phyloP scores from a whole-genome alignment of 2,888 invertebrate species.

The Blastobasis adustella region DNA sequence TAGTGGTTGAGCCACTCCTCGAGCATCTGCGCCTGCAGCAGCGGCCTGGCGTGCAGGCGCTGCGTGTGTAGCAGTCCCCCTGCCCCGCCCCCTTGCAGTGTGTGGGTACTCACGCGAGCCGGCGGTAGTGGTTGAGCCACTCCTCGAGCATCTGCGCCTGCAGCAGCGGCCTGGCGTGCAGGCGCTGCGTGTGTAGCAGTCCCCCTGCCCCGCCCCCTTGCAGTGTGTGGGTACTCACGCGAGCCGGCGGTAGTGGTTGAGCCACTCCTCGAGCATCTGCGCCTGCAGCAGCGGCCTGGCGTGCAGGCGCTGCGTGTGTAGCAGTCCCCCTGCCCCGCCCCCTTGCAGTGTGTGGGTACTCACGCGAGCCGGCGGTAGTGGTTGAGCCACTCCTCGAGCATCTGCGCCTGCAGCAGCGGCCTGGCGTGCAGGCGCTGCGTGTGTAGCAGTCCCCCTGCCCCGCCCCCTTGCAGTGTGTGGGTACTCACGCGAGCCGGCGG shows the following conservation, averaged over 20 bases:
- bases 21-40: constrained; percentile 86
- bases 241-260: constrained; percentile 93
- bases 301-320: background rate
- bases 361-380: constrained; percentile 83
- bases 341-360: too few species aligned
- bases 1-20: constrained; percentile 96
- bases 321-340: too few species aligned
- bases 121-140: constrained; percentile 91
- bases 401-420: constrained; percentile 81
- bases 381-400: constrained; percentile 88
- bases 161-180: constrained; percentile 83
- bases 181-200: too few species aligned
- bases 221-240: constrained; percentile 56
- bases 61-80: too few species aligned
- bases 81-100: too few species aligned
- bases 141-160: constrained; percentile 83
- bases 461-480: background rate
- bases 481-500: constrained; percentile 80
- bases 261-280: constrained; percentile 92
- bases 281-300: constrained; percentile 81
- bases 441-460: too few species aligned
- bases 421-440: constrained; percentile 86
- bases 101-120: constrained; percentile 75
- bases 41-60: constrained; percentile 52
- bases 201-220: too few species aligned